phyloP scores from a whole-genome alignment of 1,140 invertebrate species.

The Tetramorium parvispinum region DNA sequence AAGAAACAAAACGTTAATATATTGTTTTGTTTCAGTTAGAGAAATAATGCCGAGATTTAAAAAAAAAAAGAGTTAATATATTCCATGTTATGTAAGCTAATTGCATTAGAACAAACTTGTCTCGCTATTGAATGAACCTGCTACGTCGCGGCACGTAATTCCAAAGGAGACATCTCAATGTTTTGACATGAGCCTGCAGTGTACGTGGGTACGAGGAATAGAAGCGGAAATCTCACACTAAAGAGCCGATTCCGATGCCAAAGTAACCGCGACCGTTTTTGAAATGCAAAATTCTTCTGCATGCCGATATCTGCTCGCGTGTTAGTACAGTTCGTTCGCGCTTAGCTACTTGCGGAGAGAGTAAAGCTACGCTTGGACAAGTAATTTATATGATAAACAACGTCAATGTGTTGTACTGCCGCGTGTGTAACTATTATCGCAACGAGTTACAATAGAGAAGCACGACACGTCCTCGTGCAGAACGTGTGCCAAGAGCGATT shows the following conservation, averaged over 20 bases:
- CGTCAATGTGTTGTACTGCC: constrained; percentile 28
- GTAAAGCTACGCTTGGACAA: constrained; percentile 39
- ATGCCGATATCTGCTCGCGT: neutral
- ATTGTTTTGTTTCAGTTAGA: neutral
- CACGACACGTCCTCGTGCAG: constrained; percentile 27
- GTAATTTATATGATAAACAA: constrained; percentile 64
- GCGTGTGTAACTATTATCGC: constrained; percentile 46
- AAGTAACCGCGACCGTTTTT: constrained; percentile 27
- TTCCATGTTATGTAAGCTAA: neutral
- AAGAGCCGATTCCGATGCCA: constrained; percentile 21
- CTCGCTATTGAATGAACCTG: neutral
- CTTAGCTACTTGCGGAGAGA: neutral
- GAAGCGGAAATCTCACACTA: constrained; percentile 2
- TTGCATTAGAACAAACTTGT: neutral
- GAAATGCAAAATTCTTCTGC: constrained; percentile 41
- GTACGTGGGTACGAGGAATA: neutral
- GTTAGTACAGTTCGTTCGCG: constrained; percentile 28
- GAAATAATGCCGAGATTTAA: neutral
- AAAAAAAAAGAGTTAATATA: neutral
- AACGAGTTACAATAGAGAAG: constrained; percentile 50
- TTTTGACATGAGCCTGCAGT: neutral
- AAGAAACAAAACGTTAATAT: neutral
- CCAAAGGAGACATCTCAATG: constrained; percentile 6
- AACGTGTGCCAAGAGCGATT: constrained; percentile 46
- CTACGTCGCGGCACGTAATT: neutral